phyloP scores from a whole-genome alignment of 1,140 invertebrate genomes.

The Zaprionus ornatus region DNA sequence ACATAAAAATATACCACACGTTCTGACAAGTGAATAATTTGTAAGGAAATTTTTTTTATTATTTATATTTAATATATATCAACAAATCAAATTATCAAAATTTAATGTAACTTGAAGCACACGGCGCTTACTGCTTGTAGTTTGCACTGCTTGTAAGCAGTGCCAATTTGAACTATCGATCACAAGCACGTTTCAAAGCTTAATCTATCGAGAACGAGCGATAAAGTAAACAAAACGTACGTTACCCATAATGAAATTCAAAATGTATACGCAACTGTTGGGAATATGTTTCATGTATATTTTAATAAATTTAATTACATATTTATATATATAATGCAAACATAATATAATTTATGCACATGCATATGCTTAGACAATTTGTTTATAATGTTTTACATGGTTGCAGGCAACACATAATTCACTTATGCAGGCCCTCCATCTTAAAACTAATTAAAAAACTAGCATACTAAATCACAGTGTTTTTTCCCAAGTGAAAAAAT shows the following conservation, averaged over 20 bases:
- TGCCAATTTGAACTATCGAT: background rate
- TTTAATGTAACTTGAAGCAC: no score
- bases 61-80: no score
- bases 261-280: background rate
- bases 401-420: conserved; percentile 35
- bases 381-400: conserved; percentile 26
- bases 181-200: background rate
- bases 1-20: background rate
- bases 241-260: background rate
- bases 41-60: no score
- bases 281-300: conserved; percentile 56
- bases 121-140: background rate
- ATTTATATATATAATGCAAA: conserved; percentile 75
- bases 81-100: no score
- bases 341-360: conserved; percentile 62
- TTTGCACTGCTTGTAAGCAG: background rate
- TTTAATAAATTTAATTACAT: conserved; percentile 77
- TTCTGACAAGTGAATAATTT: no score
- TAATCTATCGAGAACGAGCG: background rate
- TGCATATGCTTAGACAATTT: conserved; percentile 54
- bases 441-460: conserved; percentile 83
- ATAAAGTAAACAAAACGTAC: background rate
- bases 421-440: conserved; percentile 29
- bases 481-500: conserved; percentile 81
- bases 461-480: conserved; percentile 83